Evolutionary conservation across 2,888 invertebrate genomes (phyloP).

Genomic region (Anthrax anthrax): DNA sequence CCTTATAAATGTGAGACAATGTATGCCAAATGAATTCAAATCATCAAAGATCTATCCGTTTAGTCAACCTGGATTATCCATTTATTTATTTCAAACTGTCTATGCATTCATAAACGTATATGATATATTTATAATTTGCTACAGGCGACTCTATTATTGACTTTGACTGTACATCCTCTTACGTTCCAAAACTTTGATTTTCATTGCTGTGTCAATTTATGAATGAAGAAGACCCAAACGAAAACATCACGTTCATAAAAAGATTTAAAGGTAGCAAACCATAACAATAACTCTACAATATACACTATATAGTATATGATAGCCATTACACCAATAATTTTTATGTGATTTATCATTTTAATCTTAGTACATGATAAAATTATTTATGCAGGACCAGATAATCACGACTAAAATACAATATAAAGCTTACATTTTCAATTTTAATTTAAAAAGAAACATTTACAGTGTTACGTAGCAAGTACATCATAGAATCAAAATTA

Average conservation of each 20-base stretch:
- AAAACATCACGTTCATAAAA: conserved; percentile 8
- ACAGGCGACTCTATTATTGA: neutral
- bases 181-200: neutral
- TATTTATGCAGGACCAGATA: neutral
- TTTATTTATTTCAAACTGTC: no score
- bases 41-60: conserved; percentile 6
- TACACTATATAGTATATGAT: neutral
- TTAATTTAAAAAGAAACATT: no score
- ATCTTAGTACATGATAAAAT: neutral
- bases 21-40: conserved; percentile 13
- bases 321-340: neutral
- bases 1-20: conserved; percentile 11
- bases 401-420: no score
- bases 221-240: conserved; percentile 11
- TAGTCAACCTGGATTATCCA: conserved; percentile 6
- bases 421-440: no score
- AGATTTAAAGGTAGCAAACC: neutral
- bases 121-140: neutral
- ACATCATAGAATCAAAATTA: no score
- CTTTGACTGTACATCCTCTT: neutral
- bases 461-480: no score
- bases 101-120: no score
- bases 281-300: neutral
- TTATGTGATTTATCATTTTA: no score
- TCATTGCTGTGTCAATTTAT: conserved; percentile 5